phyloP scores from a whole-genome alignment of 2,113 vertebrate genomes.

The Redunca redunca region DNA sequence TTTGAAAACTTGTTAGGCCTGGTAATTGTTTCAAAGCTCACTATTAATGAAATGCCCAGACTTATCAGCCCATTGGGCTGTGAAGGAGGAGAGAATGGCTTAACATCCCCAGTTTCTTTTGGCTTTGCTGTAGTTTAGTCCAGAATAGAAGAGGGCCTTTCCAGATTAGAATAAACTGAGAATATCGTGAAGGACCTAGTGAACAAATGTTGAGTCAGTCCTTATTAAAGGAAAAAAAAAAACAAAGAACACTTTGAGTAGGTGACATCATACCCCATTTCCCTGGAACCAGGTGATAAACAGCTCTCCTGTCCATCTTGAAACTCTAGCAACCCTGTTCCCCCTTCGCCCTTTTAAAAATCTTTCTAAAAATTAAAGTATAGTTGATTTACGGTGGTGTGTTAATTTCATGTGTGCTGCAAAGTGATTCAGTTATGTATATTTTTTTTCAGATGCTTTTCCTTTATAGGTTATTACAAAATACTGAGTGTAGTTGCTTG shows the following conservation, averaged over 20 bases:
- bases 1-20: constrained; percentile 2
- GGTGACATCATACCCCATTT: background rate
- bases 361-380: background rate
- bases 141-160: background rate
- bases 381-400: background rate
- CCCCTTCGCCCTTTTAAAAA: background rate
- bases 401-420: background rate
- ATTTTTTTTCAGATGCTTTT: background rate
- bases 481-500: background rate
- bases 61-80: background rate
- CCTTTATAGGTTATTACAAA: background rate
- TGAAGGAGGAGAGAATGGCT: background rate
- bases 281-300: background rate
- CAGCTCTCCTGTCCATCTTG: background rate
- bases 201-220: background rate
- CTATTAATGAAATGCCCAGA: background rate
- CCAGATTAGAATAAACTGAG: background rate
- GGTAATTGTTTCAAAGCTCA: background rate
- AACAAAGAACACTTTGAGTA: background rate
- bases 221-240: background rate
- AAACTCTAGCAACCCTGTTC: background rate
- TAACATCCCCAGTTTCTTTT: background rate
- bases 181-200: background rate
- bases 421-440: background rate
- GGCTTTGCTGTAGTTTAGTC: background rate